Base-by-base conservation (phyloP, 1,140 invertebrate species). In the Trichomalopsis sarcophagae region DNA sequence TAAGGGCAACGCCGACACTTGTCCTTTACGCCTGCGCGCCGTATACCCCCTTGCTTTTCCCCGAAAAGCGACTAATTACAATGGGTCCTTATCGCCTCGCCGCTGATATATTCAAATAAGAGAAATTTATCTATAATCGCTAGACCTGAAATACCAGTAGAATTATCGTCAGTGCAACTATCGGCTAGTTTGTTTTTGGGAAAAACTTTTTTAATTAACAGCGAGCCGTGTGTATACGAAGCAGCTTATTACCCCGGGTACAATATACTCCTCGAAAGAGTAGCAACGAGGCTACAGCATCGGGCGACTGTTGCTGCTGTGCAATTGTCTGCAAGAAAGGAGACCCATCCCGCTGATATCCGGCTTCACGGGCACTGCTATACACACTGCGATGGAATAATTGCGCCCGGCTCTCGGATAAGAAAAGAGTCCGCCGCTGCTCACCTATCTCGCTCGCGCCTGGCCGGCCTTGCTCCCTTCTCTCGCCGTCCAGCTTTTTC, bases 1-100 rank as follows among this genome's bases (percentile, higher is more conserved):
- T 89, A 89, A 83, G 73, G 62, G 40, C 69, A 33, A 83, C 40
- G 1, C 77, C 68, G 68, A 71, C 68, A 23, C 23, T 68, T 73
- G 76, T 84, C 76, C 47, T n/a, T 33, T 84, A 79, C 47, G 2
- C 11, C 27, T 71, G 3, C 6, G 23, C 62, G 27, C 27, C 27
- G 27, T 27, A 27, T 14, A 3, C 17, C 50, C 2, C 11, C 50
- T 21, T 55, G 50, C 17, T 55, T 55, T 55, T 55, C 17, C 13
- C 11, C 10, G 40, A 55, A 55, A 55, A 55, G 9, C 23, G 30
- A 14, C 9, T 73, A 73, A 73, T 73, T 55, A 55, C 13, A 55
- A 55, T 2, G 50, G 40, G 40, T 10, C 50, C 50, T 55, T 55
- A 55, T 55, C 13, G 50, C 47, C 2, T 17, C 3, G 50, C 2